Percentiles rank a stretch among this genome's conserved stretches.
These are phyloP conservation scores for Monomorium pharaonis DNA, from an alignment of 1,140 invertebrate species.

Conservation along the genomic window DNA sequence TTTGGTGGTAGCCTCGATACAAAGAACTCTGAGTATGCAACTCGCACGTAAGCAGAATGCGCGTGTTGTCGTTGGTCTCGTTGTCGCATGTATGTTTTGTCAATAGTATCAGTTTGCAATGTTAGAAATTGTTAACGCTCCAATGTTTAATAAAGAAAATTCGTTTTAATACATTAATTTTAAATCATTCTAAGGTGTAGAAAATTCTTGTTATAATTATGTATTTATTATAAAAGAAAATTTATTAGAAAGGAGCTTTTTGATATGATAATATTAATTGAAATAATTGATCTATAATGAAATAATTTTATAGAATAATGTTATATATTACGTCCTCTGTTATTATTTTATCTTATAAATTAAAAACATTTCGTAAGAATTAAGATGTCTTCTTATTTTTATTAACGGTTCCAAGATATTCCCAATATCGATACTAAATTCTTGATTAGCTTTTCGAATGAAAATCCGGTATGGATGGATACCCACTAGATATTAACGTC, in stretches of 20 bases:
- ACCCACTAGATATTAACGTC: slow-evolving; percentile 72
- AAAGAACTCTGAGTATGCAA: slow-evolving; percentile 78
- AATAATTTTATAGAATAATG: not conserved
- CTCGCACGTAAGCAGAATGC: slow-evolving; percentile 70
- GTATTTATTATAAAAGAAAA: not conserved
- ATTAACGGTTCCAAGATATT: not conserved
- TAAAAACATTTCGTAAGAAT: not conserved
- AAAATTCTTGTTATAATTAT: no score
- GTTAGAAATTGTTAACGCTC: slow-evolving; percentile 66
- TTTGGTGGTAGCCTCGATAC: slow-evolving; percentile 75
- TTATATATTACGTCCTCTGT: not conserved
- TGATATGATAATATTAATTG: no score
- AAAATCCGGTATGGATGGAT: slow-evolving; percentile 64
- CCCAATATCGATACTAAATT: slow-evolving; percentile 21
- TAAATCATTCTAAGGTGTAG: not conserved
- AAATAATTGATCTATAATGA: no score
- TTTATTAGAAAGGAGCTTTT: no score
- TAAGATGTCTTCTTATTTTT: not conserved
- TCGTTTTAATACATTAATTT: not conserved
- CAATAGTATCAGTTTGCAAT: slow-evolving; percentile 73
- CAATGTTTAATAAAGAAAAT: not conserved
- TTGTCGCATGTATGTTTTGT: slow-evolving; percentile 57
- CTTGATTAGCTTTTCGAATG: slow-evolving; percentile 41
- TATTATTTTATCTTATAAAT: not conserved
- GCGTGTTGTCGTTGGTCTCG: slow-evolving; percentile 76